Conservation (phyloP, 2,888 invertebrate species). For the Caenorhabditis sp. region DNA sequence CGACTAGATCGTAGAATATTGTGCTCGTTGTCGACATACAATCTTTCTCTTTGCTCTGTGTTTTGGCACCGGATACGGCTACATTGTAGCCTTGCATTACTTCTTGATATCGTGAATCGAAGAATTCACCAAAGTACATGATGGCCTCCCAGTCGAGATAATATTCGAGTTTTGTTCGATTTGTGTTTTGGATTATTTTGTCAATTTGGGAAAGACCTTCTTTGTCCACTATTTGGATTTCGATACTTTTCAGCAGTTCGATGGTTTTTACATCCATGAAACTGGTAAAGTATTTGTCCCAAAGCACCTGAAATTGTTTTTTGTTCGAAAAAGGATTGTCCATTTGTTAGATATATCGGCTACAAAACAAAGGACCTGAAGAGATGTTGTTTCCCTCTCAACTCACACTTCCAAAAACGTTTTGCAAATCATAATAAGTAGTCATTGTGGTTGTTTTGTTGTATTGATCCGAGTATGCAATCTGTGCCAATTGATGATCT, state of each 20-base stretch:
- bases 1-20: constrained; percentile 4
- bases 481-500: background rate
- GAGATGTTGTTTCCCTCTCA: background rate
- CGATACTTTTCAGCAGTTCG: background rate
- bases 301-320: constrained; percentile 1
- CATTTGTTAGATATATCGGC: no score
- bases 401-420: background rate
- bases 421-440: background rate
- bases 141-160: constrained; percentile 9
- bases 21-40: constrained; percentile 5
- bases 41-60: constrained; percentile 5
- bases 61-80: constrained; percentile 6
- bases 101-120: constrained; percentile 6
- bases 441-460: background rate
- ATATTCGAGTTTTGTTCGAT: background rate
- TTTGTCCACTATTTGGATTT: constrained; percentile 6
- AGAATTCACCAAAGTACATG: constrained; percentile 11
- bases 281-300: background rate
- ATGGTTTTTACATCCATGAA: background rate
- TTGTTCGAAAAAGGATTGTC: background rate
- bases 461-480: constrained; percentile 1
- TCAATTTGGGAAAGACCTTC: background rate
- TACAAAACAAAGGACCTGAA: background rate
- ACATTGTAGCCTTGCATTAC: constrained; percentile 7
- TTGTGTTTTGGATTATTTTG: background rate